Base-by-base conservation (phyloP, 2,797 vertebrate species). In the Enteromius trimaculatus region DNA sequence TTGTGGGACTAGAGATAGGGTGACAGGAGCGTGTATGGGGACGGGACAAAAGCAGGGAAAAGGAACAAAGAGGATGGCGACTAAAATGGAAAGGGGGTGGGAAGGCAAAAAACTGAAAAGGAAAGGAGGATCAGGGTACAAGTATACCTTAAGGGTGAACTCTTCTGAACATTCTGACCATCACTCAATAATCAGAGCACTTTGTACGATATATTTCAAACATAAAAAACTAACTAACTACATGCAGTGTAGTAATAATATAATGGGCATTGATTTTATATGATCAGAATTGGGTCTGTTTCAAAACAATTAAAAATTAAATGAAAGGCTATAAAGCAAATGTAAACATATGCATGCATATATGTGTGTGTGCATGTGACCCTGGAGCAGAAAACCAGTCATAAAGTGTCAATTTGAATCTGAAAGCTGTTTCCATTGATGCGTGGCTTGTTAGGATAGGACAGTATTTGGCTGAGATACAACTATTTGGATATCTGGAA, bases 11-110 rank as follows among this genome's bases (percentile, higher is more conserved):
- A 82, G 23, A 86, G 69, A 58, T 81, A 3, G n/a, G 76, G 76
- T 49, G 81, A 88, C 84, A 87, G 84, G 84, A 78, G 77, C 9
- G 80, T 42, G 58, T 26, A 37, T 51, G 66, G 64, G 80, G 66
- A 72, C n/a, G 58, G 26, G 71, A 82, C 83, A 70, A 84, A 60
- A 77, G 55, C 81, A 42, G 34, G 23, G 62, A 26, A 26, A 77
- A 66, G 21, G 60, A 77, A 85, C 81, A 89, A 91, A 91, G 84
- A 86, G 58, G 82, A 60, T 53, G 85, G 47, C 62, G 68, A 72
- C 42, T 77, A 72, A 55, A 72, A 75, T 13, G 60, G 62, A 78
- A 62, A 79, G 53, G 64, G 66, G 86, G 74, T 29, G 76, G 86
- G 53, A 70, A 71, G 66, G 72, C 26, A 34, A 58, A 68, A 86